phyloP scores from a whole-genome alignment of 2,888 invertebrate genomes.

The Meganola albula region DNA sequence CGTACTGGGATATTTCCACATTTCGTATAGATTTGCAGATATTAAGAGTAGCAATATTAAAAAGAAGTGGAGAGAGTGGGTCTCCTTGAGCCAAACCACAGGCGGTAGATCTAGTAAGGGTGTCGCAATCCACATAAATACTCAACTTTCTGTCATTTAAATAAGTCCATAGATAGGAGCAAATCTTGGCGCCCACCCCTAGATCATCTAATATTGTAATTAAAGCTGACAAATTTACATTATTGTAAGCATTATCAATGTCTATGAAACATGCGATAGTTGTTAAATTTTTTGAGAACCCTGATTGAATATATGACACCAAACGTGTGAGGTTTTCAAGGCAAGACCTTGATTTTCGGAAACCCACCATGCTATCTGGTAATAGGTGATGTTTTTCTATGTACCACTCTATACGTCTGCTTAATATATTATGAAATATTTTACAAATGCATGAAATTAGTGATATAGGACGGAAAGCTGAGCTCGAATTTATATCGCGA shows the following conservation, averaged over 20 bases:
- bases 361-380: background rate
- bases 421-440: background rate
- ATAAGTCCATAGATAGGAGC: no score
- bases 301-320: background rate
- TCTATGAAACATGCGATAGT: background rate
- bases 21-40: no score
- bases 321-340: background rate
- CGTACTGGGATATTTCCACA: no score
- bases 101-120: no score
- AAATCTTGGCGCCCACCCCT: no score
- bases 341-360: conserved; percentile 3
- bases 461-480: conserved; percentile 1
- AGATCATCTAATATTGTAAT: no score
- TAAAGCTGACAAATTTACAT: background rate
- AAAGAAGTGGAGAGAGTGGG: no score
- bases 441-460: conserved; percentile 3
- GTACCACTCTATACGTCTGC: conserved; percentile 1
- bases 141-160: no score
- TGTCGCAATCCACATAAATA: no score
- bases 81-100: no score
- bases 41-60: no score
- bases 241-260: conserved; percentile 1
- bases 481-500: background rate
- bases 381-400: background rate
- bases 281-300: background rate